Evolutionary conservation across 2,888 invertebrate genomes (phyloP).

Genomic region (Physocephala rufipes): DNA sequence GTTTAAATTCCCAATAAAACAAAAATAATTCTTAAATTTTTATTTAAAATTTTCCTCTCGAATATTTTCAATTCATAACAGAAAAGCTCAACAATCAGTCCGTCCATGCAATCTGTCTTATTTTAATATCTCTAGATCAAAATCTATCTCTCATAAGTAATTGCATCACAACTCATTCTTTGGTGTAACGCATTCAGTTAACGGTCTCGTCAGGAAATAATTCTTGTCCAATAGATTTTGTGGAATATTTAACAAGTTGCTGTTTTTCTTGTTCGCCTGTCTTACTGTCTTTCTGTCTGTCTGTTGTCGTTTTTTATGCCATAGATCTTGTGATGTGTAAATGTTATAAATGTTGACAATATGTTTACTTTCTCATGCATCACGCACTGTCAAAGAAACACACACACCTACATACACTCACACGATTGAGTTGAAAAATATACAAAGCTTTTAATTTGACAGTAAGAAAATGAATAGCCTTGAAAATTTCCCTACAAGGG

Average conservation of each 20-base stretch:
- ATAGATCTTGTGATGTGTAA: slow-evolving; percentile 5
- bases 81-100: no score
- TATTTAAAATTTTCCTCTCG: neutral
- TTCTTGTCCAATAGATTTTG: no score
- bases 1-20: neutral
- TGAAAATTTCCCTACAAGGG: neutral
- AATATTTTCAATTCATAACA: no score
- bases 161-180: no score
- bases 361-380: slow-evolving; percentile 25
- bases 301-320: neutral
- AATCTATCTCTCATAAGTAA: no score
- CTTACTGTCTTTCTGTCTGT: no score
- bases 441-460: slow-evolving; percentile 27
- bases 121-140: no score
- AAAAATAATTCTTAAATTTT: neutral
- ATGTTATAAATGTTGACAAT: slow-evolving; percentile 15
- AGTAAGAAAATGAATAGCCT: slow-evolving; percentile 14
- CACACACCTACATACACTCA: slow-evolving; percentile 1
- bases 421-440: slow-evolving; percentile 5
- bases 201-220: no score
- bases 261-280: no score
- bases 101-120: no score
- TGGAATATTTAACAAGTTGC: neutral
- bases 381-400: slow-evolving; percentile 5
- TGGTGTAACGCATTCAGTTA: no score